Evolutionary conservation across 2,797 vertebrate species (phyloP), one percentile per base, ranked within the genome.

Genomic region (Falco peregrinus): DNA sequence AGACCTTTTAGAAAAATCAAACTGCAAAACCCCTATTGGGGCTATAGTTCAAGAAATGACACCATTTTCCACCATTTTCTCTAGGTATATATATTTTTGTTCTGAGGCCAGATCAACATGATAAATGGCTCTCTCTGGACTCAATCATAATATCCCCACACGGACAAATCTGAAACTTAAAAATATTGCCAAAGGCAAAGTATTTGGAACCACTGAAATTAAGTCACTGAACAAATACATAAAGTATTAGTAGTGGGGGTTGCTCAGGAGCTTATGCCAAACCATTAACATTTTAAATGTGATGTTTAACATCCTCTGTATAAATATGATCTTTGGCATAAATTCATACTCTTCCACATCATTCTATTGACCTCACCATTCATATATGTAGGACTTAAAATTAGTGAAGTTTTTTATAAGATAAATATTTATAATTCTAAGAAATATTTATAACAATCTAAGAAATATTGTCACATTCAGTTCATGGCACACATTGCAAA

Each of bases 181-280:
- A 95, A 91, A 78, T 90, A 96, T 47, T 89, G 75, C 91, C 96
- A 93, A 92, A 22, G 39, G 90, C 68, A 57, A 90, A 94, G 60
- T 39, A 85, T 74, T 95, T 92, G 91, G 90, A 96, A 94, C 29
- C 54, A 96, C 82, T 95, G 92, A 93, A 96, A 97, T 90, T 84
- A 73, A 93, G 48, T 92, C 81, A 84, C 90, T 87, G 67, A 94
- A 89, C 84, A 95, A 95, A 96, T 79, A 84, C 37, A 96, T 94
- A 22, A 95, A 88, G 71, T 59, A 97, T 94, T 77, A 90, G 57
- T 82, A 88, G 76, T 47, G 78, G 70, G 26, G 33, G 31, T 51
- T 93, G 39, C 73, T 96, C 76, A 87, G 69, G 50, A 87, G 39
- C 37, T 93, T 71, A 85, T 76, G 95, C 64, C 94, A 96, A 90